Percentiles rank a stretch among this genome's conserved stretches.
These are phyloP conservation scores for Dorcus parallelipipedus DNA, from an alignment of 2,888 invertebrate genomes.

Conservation along the genomic window DNA sequence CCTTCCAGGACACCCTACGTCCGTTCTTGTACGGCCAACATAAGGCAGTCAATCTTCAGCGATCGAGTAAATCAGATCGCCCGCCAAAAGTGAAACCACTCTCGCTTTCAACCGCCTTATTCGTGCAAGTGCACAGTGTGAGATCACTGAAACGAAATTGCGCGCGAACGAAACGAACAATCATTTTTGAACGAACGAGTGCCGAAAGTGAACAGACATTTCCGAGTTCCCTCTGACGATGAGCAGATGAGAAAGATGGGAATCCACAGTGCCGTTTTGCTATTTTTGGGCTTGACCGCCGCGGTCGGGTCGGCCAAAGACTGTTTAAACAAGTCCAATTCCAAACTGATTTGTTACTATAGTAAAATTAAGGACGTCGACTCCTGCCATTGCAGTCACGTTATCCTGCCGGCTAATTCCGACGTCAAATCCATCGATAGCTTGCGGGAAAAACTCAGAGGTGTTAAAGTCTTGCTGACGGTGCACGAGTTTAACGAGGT, in stretches of 20 bases:
- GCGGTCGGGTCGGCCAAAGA: slow-evolving; percentile 28
- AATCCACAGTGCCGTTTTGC: slow-evolving; percentile 12
- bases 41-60: slow-evolving; percentile 35
- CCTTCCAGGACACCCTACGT: slow-evolving; percentile 18
- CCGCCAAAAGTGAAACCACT: slow-evolving; percentile 31
- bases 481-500: slow-evolving; percentile 60
- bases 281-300: slow-evolving; percentile 16
- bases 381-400: slow-evolving; percentile 44
- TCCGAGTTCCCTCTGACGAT: no score
- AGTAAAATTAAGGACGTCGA: slow-evolving; percentile 37
- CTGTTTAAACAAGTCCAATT: slow-evolving; percentile 36
- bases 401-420: slow-evolving; percentile 39
- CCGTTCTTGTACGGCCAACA: slow-evolving; percentile 9
- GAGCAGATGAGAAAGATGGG: neutral
- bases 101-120: slow-evolving; percentile 29
- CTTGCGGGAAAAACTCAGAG: slow-evolving; percentile 51
- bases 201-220: no score
- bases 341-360: slow-evolving; percentile 45
- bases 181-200: no score
- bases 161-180: slow-evolving; percentile 1
- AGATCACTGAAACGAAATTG: slow-evolving; percentile 9
- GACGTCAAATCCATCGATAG: slow-evolving; percentile 46
- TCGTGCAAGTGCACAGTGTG: slow-evolving; percentile 1
- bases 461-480: slow-evolving; percentile 55
- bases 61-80: slow-evolving; percentile 36